Evolutionary conservation across 1,140 invertebrate species (phyloP).

Genomic region (Musca domestica): DNA sequence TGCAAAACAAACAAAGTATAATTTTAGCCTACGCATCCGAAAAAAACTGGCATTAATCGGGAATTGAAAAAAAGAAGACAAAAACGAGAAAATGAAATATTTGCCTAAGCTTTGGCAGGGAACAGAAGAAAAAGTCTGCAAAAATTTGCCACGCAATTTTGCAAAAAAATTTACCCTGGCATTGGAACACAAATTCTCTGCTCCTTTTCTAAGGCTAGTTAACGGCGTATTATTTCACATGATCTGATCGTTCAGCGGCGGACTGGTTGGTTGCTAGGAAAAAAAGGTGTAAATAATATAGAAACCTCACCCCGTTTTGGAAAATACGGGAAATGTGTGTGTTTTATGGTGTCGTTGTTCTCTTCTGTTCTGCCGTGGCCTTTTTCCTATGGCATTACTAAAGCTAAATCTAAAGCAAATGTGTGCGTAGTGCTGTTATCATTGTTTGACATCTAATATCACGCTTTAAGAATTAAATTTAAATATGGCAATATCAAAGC

Average conservation of each 20-base stretch:
- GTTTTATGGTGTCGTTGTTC: too few species aligned
- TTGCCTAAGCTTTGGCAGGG: not conserved
- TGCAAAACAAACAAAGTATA: not conserved
- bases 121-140: not conserved
- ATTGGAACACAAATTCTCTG: too few species aligned
- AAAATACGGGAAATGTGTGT: too few species aligned
- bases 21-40: slow-evolving; percentile 9
- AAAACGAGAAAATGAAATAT: not conserved
- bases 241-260: too few species aligned
- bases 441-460: slow-evolving; percentile 18
- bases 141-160: not conserved
- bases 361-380: too few species aligned
- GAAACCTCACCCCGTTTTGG: too few species aligned
- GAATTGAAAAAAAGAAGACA: not conserved
- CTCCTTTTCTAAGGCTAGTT: too few species aligned
- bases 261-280: too few species aligned
- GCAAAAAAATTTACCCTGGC: too few species aligned
- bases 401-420: slow-evolving; percentile 10
- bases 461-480: slow-evolving; percentile 23
- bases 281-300: too few species aligned
- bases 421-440: slow-evolving; percentile 17
- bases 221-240: too few species aligned
- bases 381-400: too few species aligned
- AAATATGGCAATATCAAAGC: slow-evolving; percentile 18
- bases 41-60: not conserved